Base-by-base conservation (phyloP, 2,888 invertebrate genomes). In the Congeria kusceri region DNA sequence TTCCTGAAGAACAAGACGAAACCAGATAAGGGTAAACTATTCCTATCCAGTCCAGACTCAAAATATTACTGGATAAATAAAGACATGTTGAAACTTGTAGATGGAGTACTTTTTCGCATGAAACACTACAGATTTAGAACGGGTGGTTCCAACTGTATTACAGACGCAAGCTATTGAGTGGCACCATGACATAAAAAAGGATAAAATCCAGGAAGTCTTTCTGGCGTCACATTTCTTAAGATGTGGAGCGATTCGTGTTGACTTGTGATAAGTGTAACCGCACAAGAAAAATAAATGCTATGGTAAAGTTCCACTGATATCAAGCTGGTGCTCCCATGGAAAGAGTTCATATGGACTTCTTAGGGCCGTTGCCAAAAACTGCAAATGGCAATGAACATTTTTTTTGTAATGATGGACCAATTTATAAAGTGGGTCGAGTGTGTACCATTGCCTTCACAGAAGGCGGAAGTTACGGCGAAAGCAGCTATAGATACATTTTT, bases 341-440 rank as follows among this genome's bases (percentile, higher is more conserved):
- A n/a, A n/a, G 70, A 11, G 63, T 71, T 18, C 70, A 70, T 61
- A 49, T 71, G 2, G 32, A 71, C 39, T 71, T 63, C 27, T 18
- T 63, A n/a, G 70, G 70, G 4, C 70, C 70, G 32, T 71, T 63
- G 39, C 70, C 56, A 32, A 63, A 63, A 18, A 63, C 70, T 1
- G 3, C 53, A 39, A 71, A 32, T 32, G 44, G 18, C 3, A 57
- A 57, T 23, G 25, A 57, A 23, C 11, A 57, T 23, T 57, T 1
- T n/a, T 28, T 20, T 4, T n/a, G 23, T 23, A 23, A 57, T 25
- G 25, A 23, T 57, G 57, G 57, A 57, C 23, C 57, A 57, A 23
- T 57, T 57, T 28, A 57, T 9, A 4, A 59, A 59, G 28, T 59
- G 59, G 59, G 59, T 59, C 23, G 59, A 59, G 59, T 25, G 11